Conservation (phyloP, 2,797 vertebrate genomes). For the Hippoglossus hippoglossus region DNA sequence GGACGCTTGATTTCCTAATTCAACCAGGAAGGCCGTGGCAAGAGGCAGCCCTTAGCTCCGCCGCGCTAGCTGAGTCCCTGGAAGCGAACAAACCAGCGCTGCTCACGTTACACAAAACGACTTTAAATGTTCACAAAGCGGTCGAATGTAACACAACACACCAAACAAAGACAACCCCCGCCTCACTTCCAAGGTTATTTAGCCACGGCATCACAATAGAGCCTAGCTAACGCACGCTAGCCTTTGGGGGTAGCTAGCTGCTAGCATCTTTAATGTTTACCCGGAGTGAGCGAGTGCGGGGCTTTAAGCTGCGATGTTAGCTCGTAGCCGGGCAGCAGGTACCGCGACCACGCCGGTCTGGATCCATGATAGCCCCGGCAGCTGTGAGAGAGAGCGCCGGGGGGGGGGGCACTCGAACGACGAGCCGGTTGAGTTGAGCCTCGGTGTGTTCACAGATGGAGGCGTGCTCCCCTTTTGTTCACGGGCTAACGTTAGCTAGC, state of each 20-base stretch:
- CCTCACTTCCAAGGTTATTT: slow-evolving; percentile 79
- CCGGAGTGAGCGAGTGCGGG: slow-evolving; percentile 34
- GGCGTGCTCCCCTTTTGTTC: slow-evolving; percentile 81
- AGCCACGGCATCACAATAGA: slow-evolving; percentile 84
- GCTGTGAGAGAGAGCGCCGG: background rate
- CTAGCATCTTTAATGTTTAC: slow-evolving; percentile 64
- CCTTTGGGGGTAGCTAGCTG: slow-evolving; percentile 51
- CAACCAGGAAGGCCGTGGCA: slow-evolving; percentile 68
- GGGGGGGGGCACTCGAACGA: slow-evolving; percentile 15
- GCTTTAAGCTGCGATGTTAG: slow-evolving; percentile 59
- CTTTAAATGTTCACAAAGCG: no score
- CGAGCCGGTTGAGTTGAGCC: slow-evolving; percentile 14
- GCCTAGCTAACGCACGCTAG: slow-evolving; percentile 62
- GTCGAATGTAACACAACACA: background rate
- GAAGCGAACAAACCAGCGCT: background rate
- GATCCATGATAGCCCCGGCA: slow-evolving; percentile 37
- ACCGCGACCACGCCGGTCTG: slow-evolving; percentile 59
- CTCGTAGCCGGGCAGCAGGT: slow-evolving; percentile 65
- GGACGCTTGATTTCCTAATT: slow-evolving; percentile 65
- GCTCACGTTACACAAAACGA: background rate
- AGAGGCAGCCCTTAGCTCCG: slow-evolving; percentile 59
- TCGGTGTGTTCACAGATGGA: slow-evolving; percentile 55
- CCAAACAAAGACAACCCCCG: background rate
- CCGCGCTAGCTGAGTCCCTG: slow-evolving; percentile 54
- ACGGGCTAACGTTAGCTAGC: slow-evolving; percentile 78